Base-by-base conservation (phyloP, 1,140 invertebrate species). In the Achroia grisella region DNA sequence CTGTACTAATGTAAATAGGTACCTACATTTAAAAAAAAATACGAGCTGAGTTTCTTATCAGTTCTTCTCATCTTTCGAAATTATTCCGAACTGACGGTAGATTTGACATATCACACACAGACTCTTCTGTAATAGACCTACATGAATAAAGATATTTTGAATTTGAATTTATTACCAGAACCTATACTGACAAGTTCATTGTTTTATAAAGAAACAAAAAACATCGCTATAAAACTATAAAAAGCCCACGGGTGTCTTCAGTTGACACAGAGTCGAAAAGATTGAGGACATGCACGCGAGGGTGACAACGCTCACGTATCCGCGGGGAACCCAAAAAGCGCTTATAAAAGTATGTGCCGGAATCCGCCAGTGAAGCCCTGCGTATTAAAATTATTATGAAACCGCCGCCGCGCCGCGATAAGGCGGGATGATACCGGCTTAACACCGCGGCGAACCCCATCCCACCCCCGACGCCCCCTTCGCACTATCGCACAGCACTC, bases 331-430 rank as follows among this genome's bases (percentile, higher is more conserved):
- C 44, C 53, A 55, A 65, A 62, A 74, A 65, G 48, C 62, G 63
- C 68, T 76, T 74, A 66, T 69, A 71, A 69, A 80, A 74, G 63
- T 71, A 70, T 71, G 65, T 67, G 50, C 33, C 39, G 50, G 39
- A 67, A 65, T 62, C 57, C 64, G 45, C 50, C 54, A 35, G 30
- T 42, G 33, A 33, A 47, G 32, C 52, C 49, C 56, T 44, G 61
- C 52, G 77, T 78, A 81, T 81, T 81, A 84, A 84, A 84, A 84
- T 84, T 76, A 80, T 84, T 81, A 84, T 84, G 65, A 81, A 81
- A 77, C 68, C 68, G 52, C 62, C 79, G 75, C 68, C 68, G 52
- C 62, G 57, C 63, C 49, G 62, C 75, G 64, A 79, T 76, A 81
- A 73, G 65, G 66, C 65, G 69, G 74, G 80, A 81, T 80, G 72